phyloP scores from a whole-genome alignment of 2,113 vertebrate species.

The Bettongia penicillata region DNA sequence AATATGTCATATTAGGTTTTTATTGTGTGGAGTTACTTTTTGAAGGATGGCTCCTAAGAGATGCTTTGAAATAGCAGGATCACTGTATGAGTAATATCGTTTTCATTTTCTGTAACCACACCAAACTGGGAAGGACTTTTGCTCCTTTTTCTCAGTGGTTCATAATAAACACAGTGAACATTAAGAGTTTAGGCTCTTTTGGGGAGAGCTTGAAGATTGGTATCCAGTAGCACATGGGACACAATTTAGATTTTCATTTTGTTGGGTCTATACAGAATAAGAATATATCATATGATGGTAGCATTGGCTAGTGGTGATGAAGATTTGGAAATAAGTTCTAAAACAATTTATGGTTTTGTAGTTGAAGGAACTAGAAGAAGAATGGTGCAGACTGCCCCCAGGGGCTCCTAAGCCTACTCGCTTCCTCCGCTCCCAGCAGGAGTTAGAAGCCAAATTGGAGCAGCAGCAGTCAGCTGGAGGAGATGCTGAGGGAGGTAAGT shows the following conservation, averaged over 20 bases:
- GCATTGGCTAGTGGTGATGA: not conserved
- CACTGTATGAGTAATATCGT: not conserved
- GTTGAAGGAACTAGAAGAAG: slow-evolving; percentile 98
- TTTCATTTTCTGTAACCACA: not conserved
- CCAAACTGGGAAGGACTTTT: not conserved
- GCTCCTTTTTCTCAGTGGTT: slow-evolving; percentile 40
- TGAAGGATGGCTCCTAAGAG: not conserved
- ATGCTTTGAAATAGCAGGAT: not conserved
- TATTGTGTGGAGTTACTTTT: not conserved
- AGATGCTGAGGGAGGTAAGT: slow-evolving; percentile 90
- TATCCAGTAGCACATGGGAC: not conserved
- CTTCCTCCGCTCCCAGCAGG: slow-evolving; percentile 98
- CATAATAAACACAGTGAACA: not conserved
- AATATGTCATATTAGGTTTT: not conserved
- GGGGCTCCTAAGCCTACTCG: slow-evolving; percentile 91
- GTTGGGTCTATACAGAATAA: slow-evolving; percentile 24
- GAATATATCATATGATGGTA: slow-evolving; percentile 17
- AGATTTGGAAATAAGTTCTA: slow-evolving; percentile 6
- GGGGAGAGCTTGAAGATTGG: not conserved
- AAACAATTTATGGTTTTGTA: slow-evolving; percentile 74
- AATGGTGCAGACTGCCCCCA: slow-evolving; percentile 94
- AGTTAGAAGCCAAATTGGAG: slow-evolving; percentile 95
- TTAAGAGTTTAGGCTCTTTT: not conserved
- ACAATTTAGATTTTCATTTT: slow-evolving; percentile 57
- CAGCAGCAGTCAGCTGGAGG: slow-evolving; percentile 92